These are phyloP conservation scores for Apis florea DNA, from an alignment of 1,140 invertebrate genomes.

Conservation along the genomic window DNA sequence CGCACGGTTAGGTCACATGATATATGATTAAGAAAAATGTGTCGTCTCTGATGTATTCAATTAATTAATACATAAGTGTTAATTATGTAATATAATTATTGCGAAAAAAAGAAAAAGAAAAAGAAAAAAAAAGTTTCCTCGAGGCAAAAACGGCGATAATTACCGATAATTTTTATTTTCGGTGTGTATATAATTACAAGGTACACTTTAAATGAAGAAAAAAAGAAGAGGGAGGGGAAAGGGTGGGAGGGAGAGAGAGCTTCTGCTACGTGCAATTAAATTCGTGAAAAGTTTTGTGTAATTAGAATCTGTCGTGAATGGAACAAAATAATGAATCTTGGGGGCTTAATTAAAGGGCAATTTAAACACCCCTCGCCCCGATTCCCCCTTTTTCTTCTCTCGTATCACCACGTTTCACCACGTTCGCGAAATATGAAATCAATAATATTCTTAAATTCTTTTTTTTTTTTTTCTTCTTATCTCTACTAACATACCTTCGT, in stretches of 20 bases:
- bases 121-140: background rate
- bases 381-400: no score
- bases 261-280: background rate
- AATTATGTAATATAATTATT: no score
- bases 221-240: no score
- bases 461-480: no score
- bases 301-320: slow-evolving; percentile 9
- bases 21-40: no score
- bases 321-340: slow-evolving; percentile 10
- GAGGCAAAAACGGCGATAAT: background rate
- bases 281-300: background rate
- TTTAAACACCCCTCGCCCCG: background rate
- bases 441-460: background rate
- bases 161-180: slow-evolving; percentile 2
- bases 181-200: background rate
- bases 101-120: background rate
- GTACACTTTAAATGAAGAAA: no score
- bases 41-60: no score
- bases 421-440: background rate
- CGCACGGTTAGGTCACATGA: no score
- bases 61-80: no score
- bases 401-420: background rate
- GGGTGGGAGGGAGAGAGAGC: no score
- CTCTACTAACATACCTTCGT: no score
- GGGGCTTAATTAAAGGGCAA: slow-evolving; percentile 1